Evolutionary conservation across 2,888 invertebrate species (phyloP).

Genomic region (Cremastinae sp.): DNA sequence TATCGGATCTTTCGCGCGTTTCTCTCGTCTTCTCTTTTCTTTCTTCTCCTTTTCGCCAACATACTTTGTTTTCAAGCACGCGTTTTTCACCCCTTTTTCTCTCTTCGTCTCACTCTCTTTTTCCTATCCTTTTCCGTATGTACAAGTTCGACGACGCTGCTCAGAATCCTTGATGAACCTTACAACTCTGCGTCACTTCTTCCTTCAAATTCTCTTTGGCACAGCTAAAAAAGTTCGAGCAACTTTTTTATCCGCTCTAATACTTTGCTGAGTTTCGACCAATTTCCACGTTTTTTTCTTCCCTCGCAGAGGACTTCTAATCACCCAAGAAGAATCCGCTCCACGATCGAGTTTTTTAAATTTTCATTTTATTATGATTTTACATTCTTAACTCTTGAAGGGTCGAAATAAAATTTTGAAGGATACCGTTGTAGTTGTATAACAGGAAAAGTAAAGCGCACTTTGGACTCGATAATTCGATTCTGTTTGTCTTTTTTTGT

Average conservation of each 20-base stretch:
- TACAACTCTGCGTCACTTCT: slow-evolving; percentile 28
- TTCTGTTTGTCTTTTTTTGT: neutral
- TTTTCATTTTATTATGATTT: no score
- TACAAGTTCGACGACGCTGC: slow-evolving; percentile 40
- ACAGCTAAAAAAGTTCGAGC: slow-evolving; percentile 38
- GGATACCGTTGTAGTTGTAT: slow-evolving; percentile 29
- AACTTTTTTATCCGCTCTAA: slow-evolving; percentile 47
- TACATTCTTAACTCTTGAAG: neutral
- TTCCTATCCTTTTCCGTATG: neutral
- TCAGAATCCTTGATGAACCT: slow-evolving; percentile 58
- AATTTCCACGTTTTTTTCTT: no score
- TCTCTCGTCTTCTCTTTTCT: neutral
- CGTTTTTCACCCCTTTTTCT: slow-evolving; percentile 24
- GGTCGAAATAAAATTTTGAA: neutral
- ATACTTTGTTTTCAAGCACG: slow-evolving; percentile 53
- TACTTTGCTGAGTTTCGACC: neutral
- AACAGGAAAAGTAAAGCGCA: slow-evolving; percentile 24
- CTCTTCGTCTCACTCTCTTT: neutral
- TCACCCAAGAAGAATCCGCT: no score
- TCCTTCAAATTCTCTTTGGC: slow-evolving; percentile 36
- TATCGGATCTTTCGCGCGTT: neutral
- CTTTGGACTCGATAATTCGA: slow-evolving; percentile 52
- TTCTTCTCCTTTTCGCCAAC: neutral
- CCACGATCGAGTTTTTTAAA: no score
- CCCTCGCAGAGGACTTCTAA: no score